phyloP scores from a whole-genome alignment of 2,888 invertebrate species.

The Orthosia gracilis region DNA sequence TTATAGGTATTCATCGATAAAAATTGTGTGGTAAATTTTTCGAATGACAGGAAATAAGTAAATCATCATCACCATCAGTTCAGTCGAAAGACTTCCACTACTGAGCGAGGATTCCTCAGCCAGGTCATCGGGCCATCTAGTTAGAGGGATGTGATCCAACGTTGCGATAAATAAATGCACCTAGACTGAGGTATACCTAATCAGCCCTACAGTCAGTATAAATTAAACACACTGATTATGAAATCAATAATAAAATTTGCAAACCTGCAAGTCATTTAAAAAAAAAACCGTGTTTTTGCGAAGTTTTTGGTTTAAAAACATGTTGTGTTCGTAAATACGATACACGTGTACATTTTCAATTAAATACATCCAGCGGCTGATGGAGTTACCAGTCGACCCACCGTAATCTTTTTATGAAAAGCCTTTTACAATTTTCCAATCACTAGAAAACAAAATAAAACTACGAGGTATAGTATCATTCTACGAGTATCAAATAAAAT shows the following conservation, averaged over 20 bases:
- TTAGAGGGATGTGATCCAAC: no score
- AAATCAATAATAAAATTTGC: not conserved
- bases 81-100: no score
- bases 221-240: not conserved
- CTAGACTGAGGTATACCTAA: no score
- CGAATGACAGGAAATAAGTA: no score
- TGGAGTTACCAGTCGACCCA: conserved; percentile 9
- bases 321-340: conserved; percentile 14
- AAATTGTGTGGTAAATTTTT: not conserved
- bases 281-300: not conserved
- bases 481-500: not conserved
- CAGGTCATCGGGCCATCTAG: no score
- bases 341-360: conserved; percentile 32
- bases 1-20: not conserved
- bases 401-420: conserved; percentile 39
- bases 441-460: conserved; percentile 13
- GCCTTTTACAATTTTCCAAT: conserved; percentile 25
- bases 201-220: not conserved
- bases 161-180: no score
- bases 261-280: not conserved
- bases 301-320: conserved; percentile 18
- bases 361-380: conserved; percentile 17
- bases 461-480: not conserved
- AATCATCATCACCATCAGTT: no score
- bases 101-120: no score